Conservation (phyloP, 2,797 vertebrate genomes). For the Thamnophis elegans region DNA sequence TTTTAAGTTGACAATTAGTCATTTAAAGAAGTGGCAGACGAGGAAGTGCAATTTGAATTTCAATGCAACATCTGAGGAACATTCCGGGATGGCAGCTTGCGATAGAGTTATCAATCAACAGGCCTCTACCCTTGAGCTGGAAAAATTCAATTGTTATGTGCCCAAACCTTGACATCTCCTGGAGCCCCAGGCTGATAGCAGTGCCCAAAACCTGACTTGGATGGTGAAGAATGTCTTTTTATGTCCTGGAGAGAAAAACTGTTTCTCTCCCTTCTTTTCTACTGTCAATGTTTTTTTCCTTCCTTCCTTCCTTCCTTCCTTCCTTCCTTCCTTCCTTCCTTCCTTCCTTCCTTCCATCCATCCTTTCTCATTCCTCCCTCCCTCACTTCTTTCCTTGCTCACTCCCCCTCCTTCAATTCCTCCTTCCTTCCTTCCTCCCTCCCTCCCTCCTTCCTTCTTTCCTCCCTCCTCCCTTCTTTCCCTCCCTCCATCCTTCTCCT, state of each 20-base stretch:
- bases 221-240: background rate
- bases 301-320: background rate
- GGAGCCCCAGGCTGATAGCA: background rate
- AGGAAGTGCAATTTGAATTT: slow-evolving; percentile 43
- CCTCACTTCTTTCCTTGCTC: background rate
- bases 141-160: background rate
- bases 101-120: slow-evolving; percentile 41
- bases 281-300: background rate
- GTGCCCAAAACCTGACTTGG: slow-evolving; percentile 7
- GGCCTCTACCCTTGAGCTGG: background rate
- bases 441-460: too few species aligned
- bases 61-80: slow-evolving; percentile 47
- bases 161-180: background rate
- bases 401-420: too few species aligned
- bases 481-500: background rate
- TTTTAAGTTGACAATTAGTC: slow-evolving; percentile 55
- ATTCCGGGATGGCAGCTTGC: background rate
- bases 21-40: slow-evolving; percentile 19
- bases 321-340: background rate
- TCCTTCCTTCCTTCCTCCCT: background rate
- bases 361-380: background rate
- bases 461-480: too few species aligned
- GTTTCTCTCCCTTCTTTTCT: background rate
- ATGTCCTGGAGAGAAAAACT: background rate
- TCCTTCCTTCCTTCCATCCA: background rate